A percentile compares a stretch with the other conserved stretches of the same genome.
phyloP scores from a whole-genome alignment of 1,140 invertebrate genomes.

The Caenorhabditis remanei region DNA sequence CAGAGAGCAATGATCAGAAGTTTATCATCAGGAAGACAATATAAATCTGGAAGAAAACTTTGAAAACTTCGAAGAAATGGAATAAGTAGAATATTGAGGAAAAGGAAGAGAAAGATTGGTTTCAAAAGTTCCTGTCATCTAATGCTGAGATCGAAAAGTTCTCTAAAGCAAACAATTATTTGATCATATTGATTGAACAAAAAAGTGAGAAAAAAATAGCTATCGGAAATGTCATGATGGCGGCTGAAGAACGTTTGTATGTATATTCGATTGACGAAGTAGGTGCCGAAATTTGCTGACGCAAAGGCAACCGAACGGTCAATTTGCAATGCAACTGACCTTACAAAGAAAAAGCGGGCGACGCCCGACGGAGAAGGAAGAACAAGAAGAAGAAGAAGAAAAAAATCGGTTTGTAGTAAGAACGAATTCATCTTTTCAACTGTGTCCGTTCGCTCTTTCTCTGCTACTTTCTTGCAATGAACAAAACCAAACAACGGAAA shows the following conservation, averaged over 20 bases:
- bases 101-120: neutral
- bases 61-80: neutral
- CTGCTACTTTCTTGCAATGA: constrained; percentile 4
- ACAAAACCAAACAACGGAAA: constrained; percentile 30
- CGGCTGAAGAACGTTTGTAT: neutral
- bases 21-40: neutral
- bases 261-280: constrained; percentile 5
- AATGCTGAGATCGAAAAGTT: neutral
- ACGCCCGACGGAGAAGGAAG: neutral
- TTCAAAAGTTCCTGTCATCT: neutral
- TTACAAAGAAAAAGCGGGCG: neutral
- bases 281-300: constrained; percentile 36
- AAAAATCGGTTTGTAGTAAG: neutral
- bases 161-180: constrained; percentile 4
- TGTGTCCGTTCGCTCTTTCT: constrained; percentile 26
- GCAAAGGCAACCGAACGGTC: neutral
- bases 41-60: neutral
- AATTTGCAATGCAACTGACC: constrained; percentile 30
- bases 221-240: constrained; percentile 22
- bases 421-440: constrained; percentile 1
- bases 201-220: constrained; percentile 1
- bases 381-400: neutral
- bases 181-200: neutral
- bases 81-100: neutral
- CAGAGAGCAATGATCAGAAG: constrained; percentile 8